Evolutionary conservation across 2,888 invertebrate species (phyloP), one percentile per base, ranked within the genome.

Genomic region (Heliconius ethilla): DNA sequence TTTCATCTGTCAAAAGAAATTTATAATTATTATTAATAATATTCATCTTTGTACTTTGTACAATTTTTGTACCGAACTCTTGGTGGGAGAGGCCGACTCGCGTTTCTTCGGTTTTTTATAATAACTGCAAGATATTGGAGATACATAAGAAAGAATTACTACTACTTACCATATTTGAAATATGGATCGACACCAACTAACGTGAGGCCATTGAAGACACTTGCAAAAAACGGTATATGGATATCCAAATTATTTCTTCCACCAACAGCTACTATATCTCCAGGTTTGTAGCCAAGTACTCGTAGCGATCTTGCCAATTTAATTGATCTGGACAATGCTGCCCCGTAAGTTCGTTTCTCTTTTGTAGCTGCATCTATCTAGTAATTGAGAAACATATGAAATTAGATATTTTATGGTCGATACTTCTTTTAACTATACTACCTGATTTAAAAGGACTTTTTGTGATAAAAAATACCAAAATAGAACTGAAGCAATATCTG

Each of bases 341-440:
- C 90, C 0, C 81, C 84, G 75, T 88, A 88, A 0, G 90, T 90
- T 82, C 91, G 92, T 69, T 87, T 80, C 74, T 89, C 83, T 0
- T 89, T 92, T 27, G 92, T 93, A 0, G 87, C 88, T 65, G 90
- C 92, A 75, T 94, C 92, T 79, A 94, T 89, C 93, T 94, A 83
- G 18, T 78, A 72, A 11, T 70, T 75, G 59, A 70, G 63, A 75
- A 80, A 45, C 62, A 22, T 27, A 37, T 45, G n/a, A n/a, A 59
- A n/a, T 59, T 11, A 10, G 1, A 59, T 59, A 51, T 59, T 59
- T 11, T 59, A n/a, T 59, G 59, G 18, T 0, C 6, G 9, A 59
- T 59, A 22, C 55, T 22, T 55, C 11, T 51, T 3, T 51, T 51
- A 9, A 18, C 0, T 51, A 51, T 51, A 22, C 18, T 51, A 18